Conservation (phyloP, 35 echinoderm and acorn worm species). For the Apostichopus californicus region DNA sequence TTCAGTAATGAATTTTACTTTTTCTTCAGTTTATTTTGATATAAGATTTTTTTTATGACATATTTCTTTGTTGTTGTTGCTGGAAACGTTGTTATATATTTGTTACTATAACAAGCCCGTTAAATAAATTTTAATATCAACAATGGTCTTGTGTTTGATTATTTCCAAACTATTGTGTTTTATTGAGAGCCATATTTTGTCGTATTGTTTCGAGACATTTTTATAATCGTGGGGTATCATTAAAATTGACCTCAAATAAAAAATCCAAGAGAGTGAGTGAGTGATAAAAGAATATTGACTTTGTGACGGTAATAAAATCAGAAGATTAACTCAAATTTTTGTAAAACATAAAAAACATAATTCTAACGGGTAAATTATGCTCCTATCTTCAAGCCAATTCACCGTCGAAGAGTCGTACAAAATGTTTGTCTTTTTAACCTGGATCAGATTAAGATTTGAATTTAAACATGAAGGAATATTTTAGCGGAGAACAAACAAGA, state of each 20-base stretch:
- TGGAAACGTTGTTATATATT: not conserved
- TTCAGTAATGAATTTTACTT: not conserved
- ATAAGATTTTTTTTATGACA: not conserved
- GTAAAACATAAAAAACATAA: not conserved
- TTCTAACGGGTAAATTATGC: not conserved
- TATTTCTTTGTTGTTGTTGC: not conserved
- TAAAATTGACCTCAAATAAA: conserved; percentile 54
- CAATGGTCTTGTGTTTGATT: not conserved
- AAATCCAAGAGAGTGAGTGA: not conserved
- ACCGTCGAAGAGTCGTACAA: not conserved
- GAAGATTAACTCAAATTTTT: not conserved
- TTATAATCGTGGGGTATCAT: conserved; percentile 37
- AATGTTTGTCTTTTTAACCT: not conserved
- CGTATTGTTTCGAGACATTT: conserved; percentile 34
- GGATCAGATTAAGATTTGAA: not conserved
- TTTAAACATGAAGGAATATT: not conserved
- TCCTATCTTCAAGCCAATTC: too few species aligned
- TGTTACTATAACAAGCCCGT: conserved; percentile 28
- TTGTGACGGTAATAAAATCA: conserved; percentile 15
- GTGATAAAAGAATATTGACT: conserved; percentile 49
- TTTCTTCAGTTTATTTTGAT: not conserved
- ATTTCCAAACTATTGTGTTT: not conserved
- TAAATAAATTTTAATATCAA: conserved; percentile 54
- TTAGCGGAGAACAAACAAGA: not conserved
- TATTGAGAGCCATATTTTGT: conserved; percentile 17